A percentile compares a stretch with the other conserved stretches of the same genome.
These are phyloP conservation scores for Polia nebulosa DNA, from an alignment of 2,888 invertebrate genomes.

Conservation along the genomic window DNA sequence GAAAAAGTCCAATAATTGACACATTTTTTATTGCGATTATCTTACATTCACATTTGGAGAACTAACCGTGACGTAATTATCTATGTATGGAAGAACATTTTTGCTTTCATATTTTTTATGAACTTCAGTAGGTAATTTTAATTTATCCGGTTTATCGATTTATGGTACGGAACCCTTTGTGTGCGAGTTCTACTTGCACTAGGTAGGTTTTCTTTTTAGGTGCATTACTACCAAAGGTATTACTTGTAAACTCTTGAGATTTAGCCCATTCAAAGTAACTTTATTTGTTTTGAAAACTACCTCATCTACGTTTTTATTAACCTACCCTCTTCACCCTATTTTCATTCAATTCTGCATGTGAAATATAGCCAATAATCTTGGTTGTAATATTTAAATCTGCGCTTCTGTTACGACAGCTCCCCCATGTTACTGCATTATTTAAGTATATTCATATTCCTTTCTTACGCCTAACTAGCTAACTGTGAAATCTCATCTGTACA, in stretches of 20 bases:
- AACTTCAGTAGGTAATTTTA: too few relatives aligned
- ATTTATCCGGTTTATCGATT: too few relatives aligned
- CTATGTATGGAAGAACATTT: too few relatives aligned
- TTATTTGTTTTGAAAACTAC: conserved; percentile 18
- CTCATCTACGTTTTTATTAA: conserved; percentile 16
- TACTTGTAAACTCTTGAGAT: background rate
- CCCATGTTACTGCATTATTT: conserved; percentile 73
- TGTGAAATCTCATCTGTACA: conserved; percentile 79
- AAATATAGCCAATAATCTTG: conserved; percentile 64
- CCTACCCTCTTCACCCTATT: conserved; percentile 18
- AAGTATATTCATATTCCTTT: conserved; percentile 56
- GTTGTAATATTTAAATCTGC: conserved; percentile 79
- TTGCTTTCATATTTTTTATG: too few relatives aligned
- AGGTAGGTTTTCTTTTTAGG: too few relatives aligned
- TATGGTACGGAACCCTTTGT: too few relatives aligned
- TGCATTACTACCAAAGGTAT: too few relatives aligned
- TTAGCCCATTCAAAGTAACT: background rate
- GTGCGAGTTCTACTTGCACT: too few relatives aligned
- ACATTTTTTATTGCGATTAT: too few relatives aligned
- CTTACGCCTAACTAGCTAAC: conserved; percentile 73
- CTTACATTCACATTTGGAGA: too few relatives aligned
- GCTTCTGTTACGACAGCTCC: conserved; percentile 70
- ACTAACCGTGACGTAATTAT: too few relatives aligned
- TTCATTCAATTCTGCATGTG: conserved; percentile 32
- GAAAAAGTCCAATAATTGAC: too few relatives aligned